Percentiles rank a stretch among this genome's conserved stretches.
Evolutionary conservation across 2,113 vertebrate genomes (phyloP).

Genomic region (Notechis scutatus): DNA sequence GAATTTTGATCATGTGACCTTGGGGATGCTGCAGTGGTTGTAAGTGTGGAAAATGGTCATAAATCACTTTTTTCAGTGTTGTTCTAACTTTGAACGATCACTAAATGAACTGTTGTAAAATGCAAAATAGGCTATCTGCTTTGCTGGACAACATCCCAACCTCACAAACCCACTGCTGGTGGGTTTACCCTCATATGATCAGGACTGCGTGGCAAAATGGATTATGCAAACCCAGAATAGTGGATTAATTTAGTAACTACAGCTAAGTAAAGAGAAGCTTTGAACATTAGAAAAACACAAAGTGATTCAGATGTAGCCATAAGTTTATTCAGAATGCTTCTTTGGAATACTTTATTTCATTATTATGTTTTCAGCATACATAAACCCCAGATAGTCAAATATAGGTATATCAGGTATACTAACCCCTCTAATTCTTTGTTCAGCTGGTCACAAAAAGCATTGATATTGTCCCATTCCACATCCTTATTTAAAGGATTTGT

Average conservation of each 20-base stretch:
- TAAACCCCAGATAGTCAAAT: background rate
- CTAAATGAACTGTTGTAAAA: background rate
- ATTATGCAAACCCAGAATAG: background rate
- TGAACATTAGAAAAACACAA: background rate
- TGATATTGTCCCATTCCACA: slow-evolving; percentile 87
- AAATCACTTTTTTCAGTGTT: background rate
- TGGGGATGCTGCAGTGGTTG: background rate
- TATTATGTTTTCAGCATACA: background rate
- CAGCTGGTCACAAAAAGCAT: slow-evolving; percentile 89
- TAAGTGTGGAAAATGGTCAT: background rate
- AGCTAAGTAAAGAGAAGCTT: background rate
- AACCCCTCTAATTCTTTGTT: slow-evolving; percentile 92
- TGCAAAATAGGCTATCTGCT: background rate
- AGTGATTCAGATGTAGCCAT: background rate
- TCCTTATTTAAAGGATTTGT: slow-evolving; percentile 94
- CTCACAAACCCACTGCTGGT: background rate
- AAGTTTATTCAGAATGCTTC: background rate
- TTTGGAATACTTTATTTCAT: background rate
- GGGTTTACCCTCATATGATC: background rate
- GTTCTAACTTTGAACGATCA: background rate
- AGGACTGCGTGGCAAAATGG: background rate
- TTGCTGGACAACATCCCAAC: background rate
- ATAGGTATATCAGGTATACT: slow-evolving; percentile 46
- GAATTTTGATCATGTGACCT: background rate
- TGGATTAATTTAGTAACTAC: background rate